phyloP scores from a whole-genome alignment of 2,113 vertebrate species.

The Spizaetus ornatus region DNA sequence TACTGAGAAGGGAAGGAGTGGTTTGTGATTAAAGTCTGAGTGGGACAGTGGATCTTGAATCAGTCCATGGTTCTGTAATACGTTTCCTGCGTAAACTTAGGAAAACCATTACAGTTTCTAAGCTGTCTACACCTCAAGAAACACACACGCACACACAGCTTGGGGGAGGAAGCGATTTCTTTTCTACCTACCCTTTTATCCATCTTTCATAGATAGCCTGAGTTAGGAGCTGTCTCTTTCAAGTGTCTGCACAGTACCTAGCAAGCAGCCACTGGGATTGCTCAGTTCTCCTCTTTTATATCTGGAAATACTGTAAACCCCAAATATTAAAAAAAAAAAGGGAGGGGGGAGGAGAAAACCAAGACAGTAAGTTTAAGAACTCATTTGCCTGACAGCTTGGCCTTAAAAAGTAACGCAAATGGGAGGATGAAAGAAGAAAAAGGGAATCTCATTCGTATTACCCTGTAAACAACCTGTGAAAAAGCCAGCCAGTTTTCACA shows the following conservation, averaged over 20 bases:
- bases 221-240: background rate
- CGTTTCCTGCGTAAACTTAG: fast-evolving
- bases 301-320: background rate
- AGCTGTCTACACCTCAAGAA: background rate
- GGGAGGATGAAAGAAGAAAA: background rate
- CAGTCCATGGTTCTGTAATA: background rate
- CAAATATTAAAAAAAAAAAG: background rate
- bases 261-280: background rate
- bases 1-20: background rate
- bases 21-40: background rate
- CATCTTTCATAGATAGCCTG: background rate
- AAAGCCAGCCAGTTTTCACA: background rate
- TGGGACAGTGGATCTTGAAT: background rate
- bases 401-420: background rate
- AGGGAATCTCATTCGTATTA: background rate
- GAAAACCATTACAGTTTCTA: background rate
- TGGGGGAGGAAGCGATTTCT: fast-evolving
- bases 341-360: fast-evolving
- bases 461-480: background rate
- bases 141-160: background rate
- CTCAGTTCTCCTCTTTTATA: background rate
- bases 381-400: background rate
- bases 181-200: background rate
- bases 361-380: background rate
- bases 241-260: background rate